Evolutionary conservation across 2,888 invertebrate species (phyloP).

Genomic region (Drosophila multiciliata): DNA sequence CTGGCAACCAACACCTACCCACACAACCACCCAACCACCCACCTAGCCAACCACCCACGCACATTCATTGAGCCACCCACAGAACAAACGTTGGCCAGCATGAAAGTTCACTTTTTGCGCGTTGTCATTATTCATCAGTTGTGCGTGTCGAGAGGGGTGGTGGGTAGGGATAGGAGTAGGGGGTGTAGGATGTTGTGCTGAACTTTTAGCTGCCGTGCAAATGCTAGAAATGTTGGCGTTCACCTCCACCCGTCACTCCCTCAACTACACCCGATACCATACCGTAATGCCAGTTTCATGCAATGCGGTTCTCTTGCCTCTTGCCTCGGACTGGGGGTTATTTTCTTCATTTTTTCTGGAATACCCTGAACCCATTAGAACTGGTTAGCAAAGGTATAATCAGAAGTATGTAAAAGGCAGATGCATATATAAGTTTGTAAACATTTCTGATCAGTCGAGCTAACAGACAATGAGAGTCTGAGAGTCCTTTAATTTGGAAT

Average conservation of each 20-base stretch:
- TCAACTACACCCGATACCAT: background rate
- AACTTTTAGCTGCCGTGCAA: conserved; percentile 51
- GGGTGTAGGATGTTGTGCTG: background rate
- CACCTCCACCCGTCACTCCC: background rate
- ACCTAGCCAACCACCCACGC: background rate
- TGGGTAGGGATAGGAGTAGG: background rate
- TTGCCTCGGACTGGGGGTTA: conserved; percentile 5
- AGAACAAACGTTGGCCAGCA: conserved; percentile 34
- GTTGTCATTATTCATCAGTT: conserved; percentile 82
- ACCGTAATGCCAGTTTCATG: conserved; percentile 53
- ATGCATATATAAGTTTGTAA: background rate
- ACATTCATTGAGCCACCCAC: conserved; percentile 25
- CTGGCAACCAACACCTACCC: background rate
- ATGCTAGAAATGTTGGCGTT: conserved; percentile 38
- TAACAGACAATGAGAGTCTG: background rate
- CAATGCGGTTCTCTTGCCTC: conserved; percentile 27
- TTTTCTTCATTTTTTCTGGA: conserved; percentile 9
- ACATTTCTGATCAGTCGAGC: background rate
- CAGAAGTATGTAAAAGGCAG: background rate
- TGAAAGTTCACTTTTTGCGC: conserved; percentile 71
- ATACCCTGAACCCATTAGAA: background rate
- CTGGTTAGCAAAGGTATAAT: background rate
- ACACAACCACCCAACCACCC: background rate
- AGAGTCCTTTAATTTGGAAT: background rate
- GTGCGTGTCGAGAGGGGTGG: conserved; percentile 12